These are phyloP conservation scores for Poeciliopsis prolifica DNA, from an alignment of 2,113 vertebrate species.

Conservation along the genomic window DNA sequence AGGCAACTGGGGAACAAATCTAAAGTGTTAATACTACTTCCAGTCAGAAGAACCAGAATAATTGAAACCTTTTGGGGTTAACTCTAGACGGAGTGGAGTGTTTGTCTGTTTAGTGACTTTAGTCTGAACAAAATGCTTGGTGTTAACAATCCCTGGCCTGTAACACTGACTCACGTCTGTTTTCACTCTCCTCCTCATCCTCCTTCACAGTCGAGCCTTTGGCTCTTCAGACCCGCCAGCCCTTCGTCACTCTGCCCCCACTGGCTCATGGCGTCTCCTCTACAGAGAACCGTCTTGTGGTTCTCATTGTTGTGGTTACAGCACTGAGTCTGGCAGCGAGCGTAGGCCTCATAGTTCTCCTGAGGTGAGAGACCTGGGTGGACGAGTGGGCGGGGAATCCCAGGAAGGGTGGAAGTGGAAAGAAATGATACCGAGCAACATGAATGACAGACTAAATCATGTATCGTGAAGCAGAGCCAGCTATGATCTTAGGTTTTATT, in stretches of 20 bases:
- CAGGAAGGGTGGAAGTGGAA: conserved; percentile 21
- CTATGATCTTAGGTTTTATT: neutral
- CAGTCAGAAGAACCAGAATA: no score
- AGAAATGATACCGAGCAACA: conserved; percentile 5
- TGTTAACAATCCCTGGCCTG: neutral
- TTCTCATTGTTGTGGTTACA: conserved; percentile 53
- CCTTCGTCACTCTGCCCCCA: conserved; percentile 46
- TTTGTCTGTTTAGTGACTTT: neutral
- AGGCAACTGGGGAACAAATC: no score
- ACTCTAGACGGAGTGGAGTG: neutral
- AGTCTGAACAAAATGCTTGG: neutral
- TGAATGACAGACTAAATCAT: conserved; percentile 6
- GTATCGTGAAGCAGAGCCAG: neutral
- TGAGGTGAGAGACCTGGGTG: conserved; percentile 65
- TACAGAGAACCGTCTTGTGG: conserved; percentile 39
- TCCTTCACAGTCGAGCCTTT: conserved; percentile 54
- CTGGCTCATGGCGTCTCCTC: conserved; percentile 36
- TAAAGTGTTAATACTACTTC: no score
- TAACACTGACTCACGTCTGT: neutral
- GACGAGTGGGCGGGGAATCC: neutral
- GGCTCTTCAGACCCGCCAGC: conserved; percentile 31
- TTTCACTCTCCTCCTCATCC: neutral
- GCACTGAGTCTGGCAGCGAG: conserved; percentile 60
- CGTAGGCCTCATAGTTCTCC: conserved; percentile 48
- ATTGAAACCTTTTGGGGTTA: no score